phyloP scores from a whole-genome alignment of 1,140 invertebrate genomes.

The Drosophila aff. region DNA sequence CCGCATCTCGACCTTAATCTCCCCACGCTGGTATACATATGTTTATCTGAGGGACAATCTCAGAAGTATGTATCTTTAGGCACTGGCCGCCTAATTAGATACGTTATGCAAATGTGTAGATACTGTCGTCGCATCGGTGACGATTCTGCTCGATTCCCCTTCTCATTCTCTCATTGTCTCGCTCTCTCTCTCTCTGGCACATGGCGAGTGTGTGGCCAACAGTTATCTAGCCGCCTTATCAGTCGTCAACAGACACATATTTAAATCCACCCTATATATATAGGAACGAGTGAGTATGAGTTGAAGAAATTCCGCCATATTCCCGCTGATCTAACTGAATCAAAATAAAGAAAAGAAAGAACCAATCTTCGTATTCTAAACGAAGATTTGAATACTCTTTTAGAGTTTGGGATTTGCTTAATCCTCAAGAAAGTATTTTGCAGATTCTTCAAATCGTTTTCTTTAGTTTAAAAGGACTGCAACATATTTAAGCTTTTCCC shows the following conservation, averaged over 20 bases:
- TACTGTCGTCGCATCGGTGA: constrained; percentile 46
- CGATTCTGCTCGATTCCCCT: constrained; percentile 25
- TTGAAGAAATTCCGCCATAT: constrained; percentile 36
- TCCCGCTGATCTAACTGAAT: constrained; percentile 58
- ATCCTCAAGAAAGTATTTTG: not conserved
- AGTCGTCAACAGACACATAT: constrained; percentile 41
- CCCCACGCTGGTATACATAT: not conserved
- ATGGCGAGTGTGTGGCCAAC: constrained; percentile 40
- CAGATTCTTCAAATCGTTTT: not conserved
- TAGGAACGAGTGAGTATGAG: constrained; percentile 10
- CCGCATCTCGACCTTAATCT: not conserved
- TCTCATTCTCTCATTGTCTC: not conserved
- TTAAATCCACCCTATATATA: constrained; percentile 26
- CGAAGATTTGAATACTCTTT: not conserved
- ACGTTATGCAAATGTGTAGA: constrained; percentile 69
- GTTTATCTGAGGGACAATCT: constrained; percentile 1
- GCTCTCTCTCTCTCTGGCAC: not conserved
- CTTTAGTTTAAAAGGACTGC: no score
- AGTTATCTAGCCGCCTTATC: constrained; percentile 73
- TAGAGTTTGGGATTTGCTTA: not conserved
- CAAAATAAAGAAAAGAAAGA: constrained; percentile 16
- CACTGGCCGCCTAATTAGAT: constrained; percentile 65
- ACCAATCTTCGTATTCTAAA: not conserved
- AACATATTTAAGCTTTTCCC: not conserved
- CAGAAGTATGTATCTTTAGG: constrained; percentile 33